Conservation (phyloP, 1,140 invertebrate genomes). For the Portunus trituberculatus region DNA sequence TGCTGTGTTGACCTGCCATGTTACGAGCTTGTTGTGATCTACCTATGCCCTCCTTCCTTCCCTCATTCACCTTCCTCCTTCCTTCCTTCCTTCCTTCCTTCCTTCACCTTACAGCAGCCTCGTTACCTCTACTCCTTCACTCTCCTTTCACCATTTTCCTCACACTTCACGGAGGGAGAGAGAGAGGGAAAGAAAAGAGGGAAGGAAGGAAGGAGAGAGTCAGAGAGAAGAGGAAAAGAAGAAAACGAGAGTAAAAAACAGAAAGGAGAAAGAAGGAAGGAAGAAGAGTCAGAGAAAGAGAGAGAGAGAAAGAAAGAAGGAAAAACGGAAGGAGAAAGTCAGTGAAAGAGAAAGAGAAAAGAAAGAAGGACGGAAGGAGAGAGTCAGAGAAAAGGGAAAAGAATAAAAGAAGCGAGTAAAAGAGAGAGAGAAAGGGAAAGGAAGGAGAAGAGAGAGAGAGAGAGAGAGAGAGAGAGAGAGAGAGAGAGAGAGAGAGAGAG, state of each 20-base stretch:
- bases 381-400: neutral
- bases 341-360: neutral
- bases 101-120: neutral
- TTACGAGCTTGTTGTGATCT: neutral
- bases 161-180: neutral
- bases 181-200: too few relatives aligned
- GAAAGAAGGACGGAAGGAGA: neutral
- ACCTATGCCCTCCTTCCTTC: neutral
- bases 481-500: neutral
- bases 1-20: neutral
- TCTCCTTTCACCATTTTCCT: neutral
- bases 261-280: too few relatives aligned
- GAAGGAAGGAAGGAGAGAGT: neutral
- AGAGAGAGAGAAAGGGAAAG: neutral
- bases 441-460: neutral
- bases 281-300: too few relatives aligned
- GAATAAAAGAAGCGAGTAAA: neutral
- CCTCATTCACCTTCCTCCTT: neutral
- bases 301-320: too few relatives aligned
- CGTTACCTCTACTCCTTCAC: too few relatives aligned
- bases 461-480: too few relatives aligned
- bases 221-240: neutral
- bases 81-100: neutral
- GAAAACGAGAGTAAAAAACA: neutral
- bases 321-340: neutral